Conservation (phyloP, 92 coral and sea anemone species). For the Palythoa caribaeorum region DNA sequence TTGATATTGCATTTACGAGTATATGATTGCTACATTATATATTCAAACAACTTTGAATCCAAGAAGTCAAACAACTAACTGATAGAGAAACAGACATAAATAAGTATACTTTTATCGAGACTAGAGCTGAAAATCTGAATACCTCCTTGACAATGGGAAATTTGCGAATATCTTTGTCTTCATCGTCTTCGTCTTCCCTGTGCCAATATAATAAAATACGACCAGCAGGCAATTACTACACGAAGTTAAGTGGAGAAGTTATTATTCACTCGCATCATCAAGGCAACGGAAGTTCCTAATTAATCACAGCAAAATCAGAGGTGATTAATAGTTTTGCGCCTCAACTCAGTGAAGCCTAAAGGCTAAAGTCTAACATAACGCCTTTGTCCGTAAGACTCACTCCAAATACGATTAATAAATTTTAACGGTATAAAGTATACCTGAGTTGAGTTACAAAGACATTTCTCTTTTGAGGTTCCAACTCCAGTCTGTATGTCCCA, state of each 20-base stretch:
- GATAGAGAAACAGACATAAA: background rate
- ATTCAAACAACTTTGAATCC: background rate
- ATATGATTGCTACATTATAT: too few species aligned
- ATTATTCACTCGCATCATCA: too few species aligned
- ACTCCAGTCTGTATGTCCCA: slow-evolving; percentile 73
- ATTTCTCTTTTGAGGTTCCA: slow-evolving; percentile 84
- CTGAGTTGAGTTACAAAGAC: slow-evolving; percentile 96
- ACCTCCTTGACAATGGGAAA: slow-evolving; percentile 94
- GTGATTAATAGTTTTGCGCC: background rate
- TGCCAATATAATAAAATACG: slow-evolving; percentile 16
- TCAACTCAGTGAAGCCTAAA: background rate
- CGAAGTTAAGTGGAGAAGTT: background rate
- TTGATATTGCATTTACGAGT: too few species aligned
- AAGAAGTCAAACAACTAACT: background rate
- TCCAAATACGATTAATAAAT: background rate
- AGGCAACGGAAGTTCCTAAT: too few species aligned
- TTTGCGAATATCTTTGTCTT: slow-evolving; percentile 75
- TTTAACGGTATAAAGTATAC: slow-evolving; percentile 48
- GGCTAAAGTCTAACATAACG: background rate
- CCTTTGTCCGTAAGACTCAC: background rate
- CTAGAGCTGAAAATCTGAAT: slow-evolving; percentile 26
- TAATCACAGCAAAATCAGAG: background rate
- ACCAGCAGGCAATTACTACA: background rate
- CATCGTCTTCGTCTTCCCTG: slow-evolving; percentile 93
- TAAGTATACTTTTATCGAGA: background rate